Percentiles rank a stretch among this genome's conserved stretches.
These are phyloP conservation scores for Spondyliosoma cantharus DNA, from an alignment of 2,797 vertebrate species.

Conservation along the genomic window DNA sequence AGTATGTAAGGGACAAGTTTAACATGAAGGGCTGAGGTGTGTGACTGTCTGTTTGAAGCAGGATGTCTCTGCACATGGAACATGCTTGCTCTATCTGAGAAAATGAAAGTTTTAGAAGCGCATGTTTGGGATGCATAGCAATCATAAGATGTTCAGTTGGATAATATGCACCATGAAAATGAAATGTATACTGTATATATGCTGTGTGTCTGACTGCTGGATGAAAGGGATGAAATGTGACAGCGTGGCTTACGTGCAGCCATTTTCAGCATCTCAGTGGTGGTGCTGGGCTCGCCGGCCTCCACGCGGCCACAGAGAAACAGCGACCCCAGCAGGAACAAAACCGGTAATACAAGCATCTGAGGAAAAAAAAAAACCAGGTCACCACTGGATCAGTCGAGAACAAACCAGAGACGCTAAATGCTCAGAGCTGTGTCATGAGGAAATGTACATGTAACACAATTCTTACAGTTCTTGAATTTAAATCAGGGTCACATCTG, in stretches of 20 bases:
- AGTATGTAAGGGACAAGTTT: not conserved
- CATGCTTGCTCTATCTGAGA: not conserved
- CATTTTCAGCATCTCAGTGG: slow-evolving; percentile 43
- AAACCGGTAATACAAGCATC: slow-evolving; percentile 62
- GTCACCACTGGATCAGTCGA: not conserved
- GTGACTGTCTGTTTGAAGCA: not conserved
- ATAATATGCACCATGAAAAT: not conserved
- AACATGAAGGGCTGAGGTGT: not conserved
- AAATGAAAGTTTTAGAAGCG: not conserved
- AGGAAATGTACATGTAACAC: not conserved
- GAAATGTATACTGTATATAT: not conserved
- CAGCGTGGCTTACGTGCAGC: slow-evolving; percentile 71
- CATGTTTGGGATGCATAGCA: not conserved
- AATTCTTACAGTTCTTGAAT: too few species aligned
- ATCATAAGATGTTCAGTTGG: not conserved
- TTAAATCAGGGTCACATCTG: too few species aligned
- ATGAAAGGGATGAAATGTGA: not conserved
- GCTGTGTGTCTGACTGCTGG: not conserved
- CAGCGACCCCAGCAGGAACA: slow-evolving; percentile 76
- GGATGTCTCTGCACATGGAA: not conserved
- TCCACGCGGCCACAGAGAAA: slow-evolving; percentile 59
- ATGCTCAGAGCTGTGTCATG: not conserved
- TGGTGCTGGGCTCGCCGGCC: not conserved
- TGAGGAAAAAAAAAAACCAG: slow-evolving; percentile 1
- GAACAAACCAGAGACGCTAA: not conserved